Evolutionary conservation across 2,113 vertebrate genomes (phyloP).

Genomic region (Ranitomeya variabilis): DNA sequence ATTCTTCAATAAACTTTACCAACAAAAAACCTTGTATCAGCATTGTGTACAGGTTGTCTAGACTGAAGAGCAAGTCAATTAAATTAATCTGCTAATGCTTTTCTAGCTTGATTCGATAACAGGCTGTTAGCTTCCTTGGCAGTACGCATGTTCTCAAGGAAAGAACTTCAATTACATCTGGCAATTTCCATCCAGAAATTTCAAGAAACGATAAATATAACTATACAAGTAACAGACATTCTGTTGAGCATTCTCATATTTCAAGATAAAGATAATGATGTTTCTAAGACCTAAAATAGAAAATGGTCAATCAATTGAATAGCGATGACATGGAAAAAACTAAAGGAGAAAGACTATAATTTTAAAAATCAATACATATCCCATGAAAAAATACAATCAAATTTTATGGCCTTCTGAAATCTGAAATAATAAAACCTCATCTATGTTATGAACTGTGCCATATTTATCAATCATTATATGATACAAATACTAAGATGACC

Average conservation of each 20-base stretch:
- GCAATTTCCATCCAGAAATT: constrained; percentile 20
- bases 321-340: not conserved
- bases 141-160: constrained; percentile 19
- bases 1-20: constrained; percentile 37
- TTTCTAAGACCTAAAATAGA: not conserved
- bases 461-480: not conserved
- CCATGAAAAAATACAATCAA: not conserved
- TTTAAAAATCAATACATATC: not conserved
- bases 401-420: not conserved
- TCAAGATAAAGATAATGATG: not conserved
- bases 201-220: constrained; percentile 25
- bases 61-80: constrained; percentile 42
- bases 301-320: not conserved
- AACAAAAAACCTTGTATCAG: constrained; percentile 12
- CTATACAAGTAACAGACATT: not conserved
- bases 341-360: not conserved
- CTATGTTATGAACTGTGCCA: not conserved
- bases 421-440: not conserved
- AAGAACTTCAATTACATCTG: constrained; percentile 32
- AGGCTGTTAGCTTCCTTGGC: constrained; percentile 15
- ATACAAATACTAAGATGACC: not conserved
- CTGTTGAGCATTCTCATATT: not conserved
- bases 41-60: constrained; percentile 23
- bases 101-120: constrained; percentile 3
- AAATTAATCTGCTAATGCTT: constrained; percentile 45